These are phyloP conservation scores for Cyprichromis sp. DNA, from an alignment of 2,113 vertebrate species.

Conservation along the genomic window DNA sequence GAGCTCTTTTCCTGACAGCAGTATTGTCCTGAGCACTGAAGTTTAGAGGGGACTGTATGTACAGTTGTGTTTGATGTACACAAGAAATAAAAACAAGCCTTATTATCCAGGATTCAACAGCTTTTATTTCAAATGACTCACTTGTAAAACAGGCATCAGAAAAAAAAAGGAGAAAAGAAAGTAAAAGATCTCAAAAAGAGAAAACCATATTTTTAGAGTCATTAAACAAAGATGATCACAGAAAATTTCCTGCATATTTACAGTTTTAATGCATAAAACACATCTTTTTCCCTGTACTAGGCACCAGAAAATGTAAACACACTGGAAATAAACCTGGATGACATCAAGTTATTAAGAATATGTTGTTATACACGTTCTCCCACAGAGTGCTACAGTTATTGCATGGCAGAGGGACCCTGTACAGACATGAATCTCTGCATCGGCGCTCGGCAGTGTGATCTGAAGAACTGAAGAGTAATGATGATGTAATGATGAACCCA, in stretches of 20 bases:
- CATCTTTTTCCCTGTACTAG: constrained; percentile 80
- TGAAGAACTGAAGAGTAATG: not conserved
- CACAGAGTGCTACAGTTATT: constrained; percentile 37
- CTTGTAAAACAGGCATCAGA: constrained; percentile 35
- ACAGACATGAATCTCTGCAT: not conserved
- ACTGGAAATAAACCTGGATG: constrained; percentile 89
- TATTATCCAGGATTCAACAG: constrained; percentile 33
- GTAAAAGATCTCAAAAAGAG: not conserved
- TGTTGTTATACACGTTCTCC: not conserved
- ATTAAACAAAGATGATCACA: constrained; percentile 56
- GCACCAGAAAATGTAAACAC: constrained; percentile 98
- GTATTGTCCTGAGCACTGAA: not conserved
- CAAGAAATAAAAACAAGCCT: not conserved
- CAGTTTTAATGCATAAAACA: constrained; percentile 86
- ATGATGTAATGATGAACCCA: constrained; percentile 4
- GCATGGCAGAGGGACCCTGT: constrained; percentile 55
- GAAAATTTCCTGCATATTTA: constrained; percentile 69
- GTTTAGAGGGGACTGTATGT: not conserved
- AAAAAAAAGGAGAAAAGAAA: constrained; percentile 13
- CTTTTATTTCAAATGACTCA: constrained; percentile 60
- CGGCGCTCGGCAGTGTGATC: not conserved
- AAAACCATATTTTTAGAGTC: constrained; percentile 39
- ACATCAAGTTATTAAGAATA: constrained; percentile 15
- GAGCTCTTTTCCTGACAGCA: not conserved
- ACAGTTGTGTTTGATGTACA: not conserved